phyloP scores from a whole-genome alignment of 2,888 invertebrate species.

The Meghimatium bilineatum region DNA sequence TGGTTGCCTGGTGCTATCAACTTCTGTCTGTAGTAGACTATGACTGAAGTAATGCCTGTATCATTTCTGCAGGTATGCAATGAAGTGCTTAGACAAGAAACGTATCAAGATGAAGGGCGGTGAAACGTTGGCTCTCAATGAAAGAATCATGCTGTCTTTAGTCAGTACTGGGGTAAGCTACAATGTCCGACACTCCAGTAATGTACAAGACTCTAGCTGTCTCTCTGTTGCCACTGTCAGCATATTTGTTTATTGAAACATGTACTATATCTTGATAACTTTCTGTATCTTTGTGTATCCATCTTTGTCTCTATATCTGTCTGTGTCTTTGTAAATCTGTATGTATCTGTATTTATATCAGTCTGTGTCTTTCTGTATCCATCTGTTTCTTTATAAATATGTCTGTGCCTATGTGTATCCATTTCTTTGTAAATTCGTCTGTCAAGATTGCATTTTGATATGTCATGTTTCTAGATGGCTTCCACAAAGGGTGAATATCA shows the following conservation, averaged over 20 bases:
- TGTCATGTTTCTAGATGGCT: too few relatives aligned
- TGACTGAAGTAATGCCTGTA: background rate
- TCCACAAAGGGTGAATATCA: too few relatives aligned
- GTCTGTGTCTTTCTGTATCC: background rate
- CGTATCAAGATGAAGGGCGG: slow-evolving; percentile 99
- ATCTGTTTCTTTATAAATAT: too few relatives aligned
- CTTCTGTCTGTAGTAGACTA: too few relatives aligned
- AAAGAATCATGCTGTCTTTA: slow-evolving; percentile 98
- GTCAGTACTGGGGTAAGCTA: slow-evolving; percentile 96
- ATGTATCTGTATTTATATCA: background rate
- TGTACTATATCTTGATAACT: background rate
- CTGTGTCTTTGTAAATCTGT: background rate
- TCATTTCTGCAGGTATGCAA: slow-evolving; percentile 88
- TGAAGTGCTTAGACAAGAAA: slow-evolving; percentile 99
- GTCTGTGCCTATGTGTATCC: too few relatives aligned
- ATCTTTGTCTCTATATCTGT: background rate
- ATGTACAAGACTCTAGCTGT: too few relatives aligned
- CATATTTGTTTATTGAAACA: background rate
- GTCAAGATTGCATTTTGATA: too few relatives aligned
- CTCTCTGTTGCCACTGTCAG: too few relatives aligned
- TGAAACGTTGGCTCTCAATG: slow-evolving; percentile 98
- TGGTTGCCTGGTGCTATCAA: too few relatives aligned
- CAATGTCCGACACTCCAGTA: too few relatives aligned
- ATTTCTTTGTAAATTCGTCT: too few relatives aligned
- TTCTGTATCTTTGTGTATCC: background rate